Evolutionary conservation across 2,888 invertebrate genomes (phyloP), one percentile per base, ranked within the genome.

Genomic region (Cephonodes hylas): DNA sequence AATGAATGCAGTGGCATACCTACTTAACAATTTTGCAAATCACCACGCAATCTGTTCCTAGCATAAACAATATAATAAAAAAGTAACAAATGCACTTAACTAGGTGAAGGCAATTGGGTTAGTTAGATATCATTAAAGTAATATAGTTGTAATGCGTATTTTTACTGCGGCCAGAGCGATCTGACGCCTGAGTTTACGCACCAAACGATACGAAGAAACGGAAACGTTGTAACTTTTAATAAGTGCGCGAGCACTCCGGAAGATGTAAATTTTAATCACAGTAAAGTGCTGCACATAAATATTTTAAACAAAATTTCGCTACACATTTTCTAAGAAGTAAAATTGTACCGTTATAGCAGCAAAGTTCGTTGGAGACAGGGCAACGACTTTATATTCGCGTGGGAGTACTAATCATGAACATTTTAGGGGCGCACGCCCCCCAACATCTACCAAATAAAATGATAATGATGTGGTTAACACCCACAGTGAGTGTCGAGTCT

Each of bases 351-450:
- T 20, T n/a, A 56, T n/a, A 59, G 53, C 38, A 27, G 20, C 20
- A 59, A 64, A 61, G 59, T 64, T 61, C 61, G 25, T 38, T 15
- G 18, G 58, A 57, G 62, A 34, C 42, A 31, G 22, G 22, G 42
- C 56, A 56, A 58, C 42, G 62, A 62, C 62, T 64, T 67, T 64
- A 65, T 64, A 61, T 59, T 42, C 53, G 63, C 58, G 63, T 44
- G 60, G 58, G 23, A 44, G 63, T 60, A 66, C 66, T 69, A 66
- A 67, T 66, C 64, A 63, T 60, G 64, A 64, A 64, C 64, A 66
- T 62, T 61, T 61, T 60, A 57, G 38, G 61, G 59, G 57, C 42
- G 61, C 63, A 53, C 58, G 59, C 56, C 25, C 63, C 66, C 64
- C 60, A 59, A 59, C 38, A n/a, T 10, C 38, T 61, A 59, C 38